Percentiles rank a stretch among this genome's conserved stretches.
Evolutionary conservation across 2,797 vertebrate species (phyloP).

Genomic region (Diceros bicornis): DNA sequence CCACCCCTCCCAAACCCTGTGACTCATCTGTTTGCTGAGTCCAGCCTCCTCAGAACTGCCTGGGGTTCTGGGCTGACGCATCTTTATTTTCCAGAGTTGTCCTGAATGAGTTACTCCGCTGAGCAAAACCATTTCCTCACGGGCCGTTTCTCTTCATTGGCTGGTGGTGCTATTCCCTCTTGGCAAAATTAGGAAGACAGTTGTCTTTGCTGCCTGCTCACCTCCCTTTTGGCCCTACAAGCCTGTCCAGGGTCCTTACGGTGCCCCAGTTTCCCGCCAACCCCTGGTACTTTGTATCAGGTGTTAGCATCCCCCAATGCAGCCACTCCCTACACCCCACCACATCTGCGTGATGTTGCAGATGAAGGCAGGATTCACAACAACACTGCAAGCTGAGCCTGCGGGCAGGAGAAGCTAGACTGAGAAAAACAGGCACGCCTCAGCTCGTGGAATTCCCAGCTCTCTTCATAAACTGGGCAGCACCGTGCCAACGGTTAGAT

Average conservation of each 20-base stretch:
- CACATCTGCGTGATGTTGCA: background rate
- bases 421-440: background rate
- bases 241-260: background rate
- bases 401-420: background rate
- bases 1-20: background rate
- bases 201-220: background rate
- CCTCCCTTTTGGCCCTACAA: background rate
- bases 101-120: background rate
- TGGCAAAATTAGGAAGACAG: background rate
- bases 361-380: background rate
- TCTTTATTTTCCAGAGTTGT: background rate
- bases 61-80: background rate
- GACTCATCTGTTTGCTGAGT: background rate
- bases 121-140: background rate
- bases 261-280: background rate
- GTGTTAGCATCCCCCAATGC: background rate
- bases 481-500: accelerated
- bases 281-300: background rate
- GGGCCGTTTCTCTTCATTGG: background rate
- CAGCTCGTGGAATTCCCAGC: background rate
- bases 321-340: background rate
- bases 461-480: accelerated
- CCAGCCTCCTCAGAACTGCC: background rate
- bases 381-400: background rate
- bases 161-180: background rate